Evolutionary conservation across 1,140 invertebrate species (phyloP).

Genomic region (Bicyclus anynana): DNA sequence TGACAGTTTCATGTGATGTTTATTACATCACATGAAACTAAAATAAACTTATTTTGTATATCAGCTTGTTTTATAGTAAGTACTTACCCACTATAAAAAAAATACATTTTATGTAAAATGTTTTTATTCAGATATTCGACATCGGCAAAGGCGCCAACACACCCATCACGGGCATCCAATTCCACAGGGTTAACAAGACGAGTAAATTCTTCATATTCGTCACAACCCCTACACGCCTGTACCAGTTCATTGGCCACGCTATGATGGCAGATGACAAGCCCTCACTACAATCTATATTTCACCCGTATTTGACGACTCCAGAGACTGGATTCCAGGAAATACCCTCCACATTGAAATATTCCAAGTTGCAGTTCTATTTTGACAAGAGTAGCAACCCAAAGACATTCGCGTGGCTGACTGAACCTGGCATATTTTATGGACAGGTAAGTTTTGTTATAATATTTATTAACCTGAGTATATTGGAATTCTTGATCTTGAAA

Average conservation of each 20-base stretch:
- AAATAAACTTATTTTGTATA: too few relatives aligned
- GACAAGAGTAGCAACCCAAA: conserved; percentile 82
- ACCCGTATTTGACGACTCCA: conserved; percentile 85
- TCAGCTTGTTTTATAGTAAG: too few relatives aligned
- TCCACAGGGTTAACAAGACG: conserved; percentile 84
- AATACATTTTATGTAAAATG: not conserved
- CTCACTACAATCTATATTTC: conserved; percentile 89
- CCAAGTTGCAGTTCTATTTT: conserved; percentile 88
- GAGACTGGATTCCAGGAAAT: conserved; percentile 87
- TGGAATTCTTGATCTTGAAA: too few relatives aligned
- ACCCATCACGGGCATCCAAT: conserved; percentile 91
- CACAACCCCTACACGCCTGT: conserved; percentile 89
- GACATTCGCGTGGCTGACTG: conserved; percentile 92
- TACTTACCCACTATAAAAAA: too few relatives aligned
- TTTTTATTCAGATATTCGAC: conserved; percentile 85
- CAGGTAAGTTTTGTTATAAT: conserved; percentile 71
- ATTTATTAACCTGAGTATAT: too few relatives aligned
- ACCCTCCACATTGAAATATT: conserved; percentile 86
- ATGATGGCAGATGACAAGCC: conserved; percentile 86
- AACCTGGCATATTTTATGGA: conserved; percentile 84
- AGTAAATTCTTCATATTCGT: conserved; percentile 89
- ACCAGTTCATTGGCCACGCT: conserved; percentile 90
- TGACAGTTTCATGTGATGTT: too few relatives aligned
- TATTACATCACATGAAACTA: too few relatives aligned
- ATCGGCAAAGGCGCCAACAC: conserved; percentile 86